Base-by-base conservation (phyloP, 1,140 invertebrate species). In the Eumaeus atala region DNA sequence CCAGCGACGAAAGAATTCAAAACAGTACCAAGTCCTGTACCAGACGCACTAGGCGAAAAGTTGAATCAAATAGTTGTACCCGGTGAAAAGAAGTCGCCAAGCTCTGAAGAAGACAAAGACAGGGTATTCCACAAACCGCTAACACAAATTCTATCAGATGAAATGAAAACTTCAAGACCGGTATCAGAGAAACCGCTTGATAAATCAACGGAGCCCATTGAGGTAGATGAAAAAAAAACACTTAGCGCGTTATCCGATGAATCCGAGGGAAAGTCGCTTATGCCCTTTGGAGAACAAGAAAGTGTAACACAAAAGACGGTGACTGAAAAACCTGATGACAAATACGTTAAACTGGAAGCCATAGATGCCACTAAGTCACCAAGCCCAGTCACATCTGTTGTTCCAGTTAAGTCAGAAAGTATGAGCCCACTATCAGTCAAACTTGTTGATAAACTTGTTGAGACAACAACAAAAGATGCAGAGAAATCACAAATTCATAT, bases 321-420 rank as follows among this genome's bases (percentile, higher is more conserved):
- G 21, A 48, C 18, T 21, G 21, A 56, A 56, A 38, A n/a, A n/a
- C n/a, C n/a, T n/a, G 47, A 55, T 17, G 44, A n/a, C 10, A 11
- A 38, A 5, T 5, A 9, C 5, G 11, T 1, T 38, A 8, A 12
- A 37, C 33, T 38, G 16, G 21, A 35, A 50, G 51, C 17, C 33
- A 35, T 21, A 3, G 6, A 11, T 18, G n/a, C 21, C 1, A 54
- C 64, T 1, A 61, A 63, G 40, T 18, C 16, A 0, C 8, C 28
- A 9, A 62, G 59, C 12, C 64, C 55, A 8, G 8, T 36, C 0
- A 59, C 63, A 44, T 34, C 50, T 48, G n/a, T 38, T 9, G 61
- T 48, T 48, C 14, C n/a, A 21, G 12, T 10, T 14, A 28, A 9
- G 21, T 10, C 9, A 21, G 17, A 21, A 10, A 17, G n/a, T 11